Evolutionary conservation across 2,797 vertebrate genomes (phyloP).

Genomic region (Martes flavigula): DNA sequence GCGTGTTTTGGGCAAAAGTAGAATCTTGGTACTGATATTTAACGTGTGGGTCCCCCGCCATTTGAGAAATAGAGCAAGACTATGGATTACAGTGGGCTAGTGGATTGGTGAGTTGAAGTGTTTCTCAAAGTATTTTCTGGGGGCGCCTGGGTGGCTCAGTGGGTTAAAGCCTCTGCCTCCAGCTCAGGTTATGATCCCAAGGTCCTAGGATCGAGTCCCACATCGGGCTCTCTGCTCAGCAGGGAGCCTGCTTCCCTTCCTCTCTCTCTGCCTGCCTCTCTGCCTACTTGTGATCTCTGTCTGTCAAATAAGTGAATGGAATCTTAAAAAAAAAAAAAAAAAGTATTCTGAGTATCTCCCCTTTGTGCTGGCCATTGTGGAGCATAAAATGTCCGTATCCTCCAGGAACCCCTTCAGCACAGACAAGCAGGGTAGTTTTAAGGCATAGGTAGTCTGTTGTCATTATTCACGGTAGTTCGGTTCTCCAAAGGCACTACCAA

Average conservation of each 20-base stretch:
- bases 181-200: too few species aligned
- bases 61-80: neutral
- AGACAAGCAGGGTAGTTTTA: neutral
- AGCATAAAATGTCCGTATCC: neutral
- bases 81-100: neutral
- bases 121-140: neutral
- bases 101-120: neutral
- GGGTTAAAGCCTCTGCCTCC: too few species aligned
- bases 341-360: neutral
- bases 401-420: neutral
- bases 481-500: too few species aligned
- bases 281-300: too few species aligned
- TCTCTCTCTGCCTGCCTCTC: too few species aligned
- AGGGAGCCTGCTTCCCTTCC: too few species aligned
- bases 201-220: too few species aligned
- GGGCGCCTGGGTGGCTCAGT: too few species aligned
- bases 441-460: neutral
- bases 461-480: rapidly evolving
- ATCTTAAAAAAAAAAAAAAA: too few species aligned
- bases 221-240: too few species aligned
- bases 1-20: neutral
- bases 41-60: too few species aligned
- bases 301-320: too few species aligned
- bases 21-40: neutral
- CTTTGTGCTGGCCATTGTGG: neutral